phyloP scores from a whole-genome alignment of 35 echinoderm and acorn worm genomes.

The Chiridota heheva region DNA sequence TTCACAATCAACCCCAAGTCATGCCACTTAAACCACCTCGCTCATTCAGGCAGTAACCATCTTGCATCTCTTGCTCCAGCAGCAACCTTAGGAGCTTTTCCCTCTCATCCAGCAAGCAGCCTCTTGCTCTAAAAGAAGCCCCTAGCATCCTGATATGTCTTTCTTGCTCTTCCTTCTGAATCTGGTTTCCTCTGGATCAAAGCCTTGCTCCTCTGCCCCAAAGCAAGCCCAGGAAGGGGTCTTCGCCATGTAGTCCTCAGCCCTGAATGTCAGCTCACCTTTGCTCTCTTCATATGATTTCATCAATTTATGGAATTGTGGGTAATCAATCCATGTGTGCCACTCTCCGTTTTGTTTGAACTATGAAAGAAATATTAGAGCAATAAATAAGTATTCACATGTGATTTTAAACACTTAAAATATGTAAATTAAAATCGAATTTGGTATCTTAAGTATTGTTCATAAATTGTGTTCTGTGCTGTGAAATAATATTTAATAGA shows the following conservation, averaged over 20 bases:
- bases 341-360: slow-evolving; percentile 81
- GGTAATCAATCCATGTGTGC: slow-evolving; percentile 97
- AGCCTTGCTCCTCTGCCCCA: slow-evolving; percentile 87
- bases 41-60: too few relatives aligned
- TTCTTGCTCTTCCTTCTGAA: slow-evolving; percentile 91
- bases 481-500: too few relatives aligned
- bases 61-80: too few relatives aligned
- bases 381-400: neutral
- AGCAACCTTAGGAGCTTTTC: too few relatives aligned
- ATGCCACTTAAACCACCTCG: too few relatives aligned
- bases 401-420: neutral
- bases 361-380: slow-evolving; percentile 31
- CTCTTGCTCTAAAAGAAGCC: too few relatives aligned
- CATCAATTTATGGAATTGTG: slow-evolving; percentile 82
- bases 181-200: slow-evolving; percentile 89
- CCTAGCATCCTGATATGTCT: slow-evolving; percentile 86
- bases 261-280: slow-evolving; percentile 67
- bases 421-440: too few relatives aligned
- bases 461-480: too few relatives aligned
- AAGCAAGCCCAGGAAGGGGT: slow-evolving; percentile 90
- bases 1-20: too few relatives aligned
- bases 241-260: slow-evolving; percentile 83
- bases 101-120: too few relatives aligned
- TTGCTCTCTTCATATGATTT: slow-evolving; percentile 53
- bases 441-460: too few relatives aligned